Evolutionary conservation across 2,113 vertebrate species (phyloP).

Genomic region (Chascanopsetta lugubris): DNA sequence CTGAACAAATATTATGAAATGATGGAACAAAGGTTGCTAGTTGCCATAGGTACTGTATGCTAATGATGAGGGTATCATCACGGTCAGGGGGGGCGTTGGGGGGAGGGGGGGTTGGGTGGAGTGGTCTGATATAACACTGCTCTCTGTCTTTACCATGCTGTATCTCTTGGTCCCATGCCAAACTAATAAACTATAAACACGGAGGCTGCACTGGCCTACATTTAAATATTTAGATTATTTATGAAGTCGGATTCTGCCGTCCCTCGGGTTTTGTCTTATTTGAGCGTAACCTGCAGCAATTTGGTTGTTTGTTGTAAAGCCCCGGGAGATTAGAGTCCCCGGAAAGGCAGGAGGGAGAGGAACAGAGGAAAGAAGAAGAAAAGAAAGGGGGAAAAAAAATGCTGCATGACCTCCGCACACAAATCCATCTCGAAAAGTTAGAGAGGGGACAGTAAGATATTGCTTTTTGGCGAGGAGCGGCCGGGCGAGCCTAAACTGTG

Average conservation of each 20-base stretch:
- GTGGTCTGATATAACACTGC: slow-evolving; percentile 64
- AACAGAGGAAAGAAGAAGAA: slow-evolving; percentile 1
- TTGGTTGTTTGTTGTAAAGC: slow-evolving; percentile 49
- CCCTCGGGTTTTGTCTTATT: slow-evolving; percentile 33
- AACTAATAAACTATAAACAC: not conserved
- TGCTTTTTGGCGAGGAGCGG: slow-evolving; percentile 50
- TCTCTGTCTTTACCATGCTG: slow-evolving; percentile 48
- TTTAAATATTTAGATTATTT: slow-evolving; percentile 37
- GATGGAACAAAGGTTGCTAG: slow-evolving; percentile 82
- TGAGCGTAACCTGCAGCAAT: slow-evolving; percentile 46
- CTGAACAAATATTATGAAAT: slow-evolving; percentile 84
- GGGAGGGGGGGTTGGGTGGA: slow-evolving; percentile 39
- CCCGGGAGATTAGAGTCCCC: slow-evolving; percentile 24
- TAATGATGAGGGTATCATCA: slow-evolving; percentile 80
- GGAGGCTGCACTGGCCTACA: slow-evolving; percentile 15
- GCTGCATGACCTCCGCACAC: slow-evolving; percentile 4
- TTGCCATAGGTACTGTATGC: slow-evolving; percentile 86
- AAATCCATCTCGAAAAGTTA: slow-evolving; percentile 51
- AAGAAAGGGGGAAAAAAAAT: slow-evolving; percentile 6
- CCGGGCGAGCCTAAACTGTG: slow-evolving; percentile 58
- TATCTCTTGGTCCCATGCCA: not conserved
- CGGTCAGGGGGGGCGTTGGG: slow-evolving; percentile 29
- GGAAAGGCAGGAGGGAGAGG: slow-evolving; percentile 11
- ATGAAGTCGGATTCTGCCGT: slow-evolving; percentile 26
- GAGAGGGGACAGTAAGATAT: slow-evolving; percentile 52